Conservation (phyloP, 1,140 invertebrate species). For the Dryas iulia region DNA sequence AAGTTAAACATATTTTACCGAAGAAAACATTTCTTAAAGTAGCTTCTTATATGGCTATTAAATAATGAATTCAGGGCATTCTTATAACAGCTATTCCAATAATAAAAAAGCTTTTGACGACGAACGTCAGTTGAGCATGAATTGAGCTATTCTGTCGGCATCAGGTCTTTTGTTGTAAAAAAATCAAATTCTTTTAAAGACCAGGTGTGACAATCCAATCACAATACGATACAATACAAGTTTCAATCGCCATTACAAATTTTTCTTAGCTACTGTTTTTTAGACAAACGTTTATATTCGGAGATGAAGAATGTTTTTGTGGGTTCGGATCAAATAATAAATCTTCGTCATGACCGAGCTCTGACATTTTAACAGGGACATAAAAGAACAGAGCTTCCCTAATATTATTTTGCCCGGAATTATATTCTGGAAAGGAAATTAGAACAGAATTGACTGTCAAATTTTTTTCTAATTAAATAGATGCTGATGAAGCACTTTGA, state of each 20-base stretch:
- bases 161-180: not conserved
- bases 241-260: conserved; percentile 18
- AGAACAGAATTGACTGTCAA: conserved; percentile 15
- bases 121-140: not conserved
- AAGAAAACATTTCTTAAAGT: not conserved
- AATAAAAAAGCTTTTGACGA: not conserved
- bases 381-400: conserved; percentile 27
- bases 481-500: not conserved
- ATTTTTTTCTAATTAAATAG: conserved; percentile 23
- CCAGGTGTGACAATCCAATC: not conserved
- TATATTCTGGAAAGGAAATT: conserved; percentile 26
- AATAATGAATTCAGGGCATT: not conserved
- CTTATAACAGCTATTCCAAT: not conserved
- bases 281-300: not conserved
- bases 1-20: too few relatives aligned
- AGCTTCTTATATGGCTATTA: not conserved
- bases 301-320: conserved; percentile 26
- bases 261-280: conserved; percentile 22
- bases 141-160: not conserved
- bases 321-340: conserved; percentile 31
- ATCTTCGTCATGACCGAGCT: conserved; percentile 30
- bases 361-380: conserved; percentile 33
- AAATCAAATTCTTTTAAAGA: not conserved
- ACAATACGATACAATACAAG: conserved; percentile 4
- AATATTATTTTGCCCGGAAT: conserved; percentile 25